Evolutionary conservation across 2,113 vertebrate species (phyloP), one percentile per base, ranked within the genome.

Genomic region (Melanerpes formicivorus): DNA sequence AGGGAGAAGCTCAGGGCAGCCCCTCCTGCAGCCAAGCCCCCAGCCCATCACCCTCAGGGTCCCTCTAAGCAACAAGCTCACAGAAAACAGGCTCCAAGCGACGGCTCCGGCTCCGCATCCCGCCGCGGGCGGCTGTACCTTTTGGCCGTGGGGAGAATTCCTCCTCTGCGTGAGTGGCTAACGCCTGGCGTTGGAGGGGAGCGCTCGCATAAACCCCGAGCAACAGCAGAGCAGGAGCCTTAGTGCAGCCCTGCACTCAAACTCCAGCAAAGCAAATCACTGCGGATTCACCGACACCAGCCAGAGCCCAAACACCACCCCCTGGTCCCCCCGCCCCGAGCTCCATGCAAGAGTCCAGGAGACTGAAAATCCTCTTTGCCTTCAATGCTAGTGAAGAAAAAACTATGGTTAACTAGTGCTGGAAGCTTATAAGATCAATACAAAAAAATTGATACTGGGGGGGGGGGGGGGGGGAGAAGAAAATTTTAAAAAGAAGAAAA

Each of bases 371-470:
- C 86, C 69, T 9, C 1, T 11, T n/a, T 64, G 67, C 44, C 67
- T 97, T 95, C 88, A 89, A 96, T 29, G 84, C 88, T 42, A 87
- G 97, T 84, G 78, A 66, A 56, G 50, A 56, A 58, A 58, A 87
- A 77, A 73, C 64, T 85, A 42, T 0, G 2, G 46, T 54, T 55
- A 92, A 92, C 25, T 80, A 40, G 67, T 8, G 13, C 30, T 1
- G 71, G 63, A 58, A 72, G 96, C 96, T 90, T 66, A 0, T 52
- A 63, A 71, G 85, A 76, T 56, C 2, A 52, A 46, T 37, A n/a
- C 23, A 6, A 65, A 30, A 30, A 30, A 56, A 58, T 9, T 11
- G 75, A 12, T 42, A 40, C 10, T 10, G 40, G 11, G 4, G 32
- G 13, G 26, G 15, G 55, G n/a, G n/a, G n/a, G n/a, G 21, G 26